Evolutionary conservation across 1,140 invertebrate species (phyloP), one percentile per base, ranked within the genome.

Genomic region (Chlorops oryzae): DNA sequence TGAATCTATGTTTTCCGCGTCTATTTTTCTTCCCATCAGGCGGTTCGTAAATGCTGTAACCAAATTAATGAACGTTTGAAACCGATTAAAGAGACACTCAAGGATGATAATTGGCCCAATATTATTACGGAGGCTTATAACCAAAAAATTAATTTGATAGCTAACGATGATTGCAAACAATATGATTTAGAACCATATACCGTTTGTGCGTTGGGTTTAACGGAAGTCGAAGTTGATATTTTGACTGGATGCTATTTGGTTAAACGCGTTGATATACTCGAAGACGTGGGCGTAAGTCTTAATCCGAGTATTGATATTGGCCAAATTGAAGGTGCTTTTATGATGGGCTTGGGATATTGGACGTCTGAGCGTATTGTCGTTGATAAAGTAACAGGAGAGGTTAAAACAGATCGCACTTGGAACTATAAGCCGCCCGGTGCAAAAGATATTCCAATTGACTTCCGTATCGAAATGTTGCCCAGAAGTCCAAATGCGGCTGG

Each of bases 331-430:
- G 91, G 88, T n/a, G 85, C 85, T 3, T 89, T 88, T 62, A 74
- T 90, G 3, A 91, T 92, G 86, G 90, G 89, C 3, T 54, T 89
- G 3, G 90, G 91, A 22, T 85, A 87, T 62, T 88, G 81, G 76
- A 82, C 85, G 2, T 75, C 70, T 3, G 90, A 93, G 69, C 74
- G 85, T 47, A 61, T 88, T 18, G 74, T 81, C 0, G 83, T 80
- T 54, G 76, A 87, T 62, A 66, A 75, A 9, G 59, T 77, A 28
- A 83, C 82, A 18, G 90, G 87, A 13, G 69, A 76, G 52, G 73
- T 85, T 18, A 72, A 87, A 0, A 88, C 85, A n/a, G 80, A 84
- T 54, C 78, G 84, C 55, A 88, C 87, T 20, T 87, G 89, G 80
- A 85, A 79, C 53, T 93, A 92, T 69, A 88, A 91, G 63, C 81